Evolutionary conservation across 2,888 invertebrate species (phyloP).

Genomic region (Gerris lacustris): DNA sequence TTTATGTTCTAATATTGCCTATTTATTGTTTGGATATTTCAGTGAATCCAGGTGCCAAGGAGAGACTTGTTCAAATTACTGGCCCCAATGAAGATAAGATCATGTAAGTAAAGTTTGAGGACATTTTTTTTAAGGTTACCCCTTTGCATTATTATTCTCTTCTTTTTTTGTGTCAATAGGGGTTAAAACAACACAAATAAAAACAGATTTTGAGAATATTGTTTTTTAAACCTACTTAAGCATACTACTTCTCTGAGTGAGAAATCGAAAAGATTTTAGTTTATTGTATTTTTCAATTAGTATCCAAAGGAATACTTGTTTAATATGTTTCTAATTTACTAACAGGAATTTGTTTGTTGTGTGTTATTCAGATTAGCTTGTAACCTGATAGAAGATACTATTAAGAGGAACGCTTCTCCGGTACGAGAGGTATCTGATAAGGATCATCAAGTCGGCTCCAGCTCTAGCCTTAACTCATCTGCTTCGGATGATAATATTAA

Average conservation of each 20-base stretch:
- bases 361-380: slow-evolving; percentile 60
- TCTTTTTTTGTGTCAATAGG: slow-evolving; percentile 16
- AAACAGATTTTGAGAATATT: too few species aligned
- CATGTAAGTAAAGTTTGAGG: slow-evolving; percentile 48
- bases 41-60: slow-evolving; percentile 91
- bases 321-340: too few species aligned
- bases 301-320: too few species aligned
- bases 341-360: not conserved
- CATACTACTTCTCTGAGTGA: too few species aligned
- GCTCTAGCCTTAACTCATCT: slow-evolving; percentile 65
- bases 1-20: too few species aligned
- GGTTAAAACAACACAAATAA: too few species aligned
- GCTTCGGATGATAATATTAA: slow-evolving; percentile 47
- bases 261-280: too few species aligned
- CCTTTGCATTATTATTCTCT: not conserved
- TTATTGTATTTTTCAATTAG: too few species aligned
- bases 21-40: slow-evolving; percentile 35
- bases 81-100: slow-evolving; percentile 89
- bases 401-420: slow-evolving; percentile 86
- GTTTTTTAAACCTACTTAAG: too few species aligned
- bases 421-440: slow-evolving; percentile 49
- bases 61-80: slow-evolving; percentile 88
- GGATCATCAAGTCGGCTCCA: slow-evolving; percentile 51
- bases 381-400: slow-evolving; percentile 87
- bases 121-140: not conserved